Conservation (phyloP, 2,797 vertebrate genomes). For the Triplophysa yarkandensis region DNA sequence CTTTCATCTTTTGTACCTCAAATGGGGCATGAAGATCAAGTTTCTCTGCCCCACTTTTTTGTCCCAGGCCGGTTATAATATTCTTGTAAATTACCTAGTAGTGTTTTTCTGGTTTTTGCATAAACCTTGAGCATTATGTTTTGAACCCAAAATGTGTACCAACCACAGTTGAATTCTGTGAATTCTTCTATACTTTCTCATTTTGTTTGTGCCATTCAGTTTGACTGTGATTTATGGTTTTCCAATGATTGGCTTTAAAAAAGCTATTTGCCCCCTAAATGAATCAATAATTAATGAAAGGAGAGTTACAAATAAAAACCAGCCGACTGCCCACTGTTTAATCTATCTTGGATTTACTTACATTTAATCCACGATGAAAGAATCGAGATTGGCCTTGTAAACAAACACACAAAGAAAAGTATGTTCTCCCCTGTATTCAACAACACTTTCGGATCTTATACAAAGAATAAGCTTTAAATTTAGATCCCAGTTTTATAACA, state of each 20-base stretch:
- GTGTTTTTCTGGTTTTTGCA: background rate
- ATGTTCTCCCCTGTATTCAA: background rate
- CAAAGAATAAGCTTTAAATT: slow-evolving; percentile 20
- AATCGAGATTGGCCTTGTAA: background rate
- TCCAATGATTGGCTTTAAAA: slow-evolving; percentile 10
- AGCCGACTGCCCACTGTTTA: background rate
- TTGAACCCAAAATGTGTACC: background rate
- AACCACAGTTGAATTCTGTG: background rate
- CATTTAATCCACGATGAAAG: slow-evolving; percentile 3
- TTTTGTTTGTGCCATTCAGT: background rate
- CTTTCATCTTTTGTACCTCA: background rate
- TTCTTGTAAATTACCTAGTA: background rate
- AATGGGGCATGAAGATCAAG: background rate
- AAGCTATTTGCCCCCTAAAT: background rate
- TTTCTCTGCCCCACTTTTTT: slow-evolving; percentile 23
- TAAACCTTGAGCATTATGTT: background rate
- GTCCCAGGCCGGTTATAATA: background rate
- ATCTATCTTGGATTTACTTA: background rate
- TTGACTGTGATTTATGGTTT: background rate
- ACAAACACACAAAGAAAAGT: background rate
- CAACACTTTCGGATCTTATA: slow-evolving; percentile 4
- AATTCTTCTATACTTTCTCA: background rate
- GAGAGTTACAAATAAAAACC: background rate
- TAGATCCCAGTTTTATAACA: slow-evolving; percentile 9
- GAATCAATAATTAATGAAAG: background rate